These are phyloP conservation scores for Microctonus brassicae DNA, from an alignment of 2,888 invertebrate genomes.

Conservation along the genomic window DNA sequence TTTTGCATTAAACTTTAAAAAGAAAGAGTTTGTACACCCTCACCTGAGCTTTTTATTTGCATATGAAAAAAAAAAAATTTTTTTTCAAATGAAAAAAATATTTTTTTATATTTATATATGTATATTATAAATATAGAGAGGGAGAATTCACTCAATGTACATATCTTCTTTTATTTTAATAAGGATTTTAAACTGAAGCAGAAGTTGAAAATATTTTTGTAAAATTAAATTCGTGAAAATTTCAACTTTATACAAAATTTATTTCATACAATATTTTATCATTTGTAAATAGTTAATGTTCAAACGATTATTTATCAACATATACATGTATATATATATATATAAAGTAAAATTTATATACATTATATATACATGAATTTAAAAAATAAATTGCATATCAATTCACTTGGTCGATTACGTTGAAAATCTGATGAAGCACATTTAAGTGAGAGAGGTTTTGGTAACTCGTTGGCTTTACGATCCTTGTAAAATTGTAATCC, in stretches of 20 bases:
- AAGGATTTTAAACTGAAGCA: no score
- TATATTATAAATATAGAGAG: neutral
- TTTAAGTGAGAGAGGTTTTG: slow-evolving; percentile 8
- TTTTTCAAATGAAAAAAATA: neutral
- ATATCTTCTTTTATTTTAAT: no score
- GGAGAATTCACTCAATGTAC: no score
- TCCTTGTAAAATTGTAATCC: slow-evolving; percentile 34
- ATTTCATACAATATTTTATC: no score
- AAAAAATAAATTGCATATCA: neutral
- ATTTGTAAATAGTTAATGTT: no score
- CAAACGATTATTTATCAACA: no score
- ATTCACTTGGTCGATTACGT: neutral
- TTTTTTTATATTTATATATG: neutral
- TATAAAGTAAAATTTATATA: neutral
- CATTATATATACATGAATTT: neutral
- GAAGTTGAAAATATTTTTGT: no score
- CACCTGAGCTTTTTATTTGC: slow-evolving; percentile 26
- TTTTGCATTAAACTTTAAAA: neutral
- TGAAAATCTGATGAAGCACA: slow-evolving; percentile 29
- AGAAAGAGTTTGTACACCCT: neutral
- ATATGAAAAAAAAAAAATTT: neutral
- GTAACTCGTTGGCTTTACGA: slow-evolving; percentile 31
- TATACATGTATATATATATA: neutral
- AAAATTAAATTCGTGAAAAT: no score
- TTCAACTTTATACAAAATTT: no score